phyloP scores from a whole-genome alignment of 2,113 vertebrate species.

The Tyrannus savana region DNA sequence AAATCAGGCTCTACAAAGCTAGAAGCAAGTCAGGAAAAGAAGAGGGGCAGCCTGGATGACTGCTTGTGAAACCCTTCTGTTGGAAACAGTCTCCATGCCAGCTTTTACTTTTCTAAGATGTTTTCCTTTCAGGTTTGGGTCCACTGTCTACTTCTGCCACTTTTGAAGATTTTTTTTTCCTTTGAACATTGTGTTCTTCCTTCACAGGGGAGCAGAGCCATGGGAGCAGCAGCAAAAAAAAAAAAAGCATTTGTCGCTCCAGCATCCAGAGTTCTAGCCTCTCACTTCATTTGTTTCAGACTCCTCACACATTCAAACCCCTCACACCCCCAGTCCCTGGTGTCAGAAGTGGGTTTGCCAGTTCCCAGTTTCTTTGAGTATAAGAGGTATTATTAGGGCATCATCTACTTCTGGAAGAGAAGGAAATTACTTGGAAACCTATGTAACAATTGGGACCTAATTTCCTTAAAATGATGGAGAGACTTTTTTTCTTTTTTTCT shows the following conservation, averaged over 20 bases:
- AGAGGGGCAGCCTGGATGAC: conserved; percentile 24
- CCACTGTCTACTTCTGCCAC: conserved; percentile 11
- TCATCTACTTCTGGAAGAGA: neutral
- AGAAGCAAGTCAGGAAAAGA: conserved; percentile 42
- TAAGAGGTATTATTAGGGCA: conserved; percentile 19
- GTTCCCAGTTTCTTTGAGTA: neutral
- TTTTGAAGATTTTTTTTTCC: conserved; percentile 22
- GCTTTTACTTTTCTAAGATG: conserved; percentile 3
- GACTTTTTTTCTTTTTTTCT: neutral
- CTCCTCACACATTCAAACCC: neutral
- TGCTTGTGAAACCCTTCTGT: conserved; percentile 27
- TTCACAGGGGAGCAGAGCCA: neutral
- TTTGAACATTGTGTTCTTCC: conserved; percentile 17
- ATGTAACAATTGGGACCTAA: neutral
- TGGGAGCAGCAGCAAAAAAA: neutral
- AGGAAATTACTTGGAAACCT: conserved; percentile 13
- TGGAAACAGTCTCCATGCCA: conserved; percentile 25
- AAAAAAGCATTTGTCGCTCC: neutral
- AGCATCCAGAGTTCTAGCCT: conserved; percentile 9
- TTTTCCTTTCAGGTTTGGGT: conserved; percentile 26
- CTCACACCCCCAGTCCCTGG: neutral
- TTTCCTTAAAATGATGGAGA: neutral
- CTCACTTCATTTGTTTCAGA: neutral
- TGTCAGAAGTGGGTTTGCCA: neutral
- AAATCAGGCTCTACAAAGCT: neutral